phyloP scores from a whole-genome alignment of 2,113 vertebrate species.

The Hydrolagus affinis region DNA sequence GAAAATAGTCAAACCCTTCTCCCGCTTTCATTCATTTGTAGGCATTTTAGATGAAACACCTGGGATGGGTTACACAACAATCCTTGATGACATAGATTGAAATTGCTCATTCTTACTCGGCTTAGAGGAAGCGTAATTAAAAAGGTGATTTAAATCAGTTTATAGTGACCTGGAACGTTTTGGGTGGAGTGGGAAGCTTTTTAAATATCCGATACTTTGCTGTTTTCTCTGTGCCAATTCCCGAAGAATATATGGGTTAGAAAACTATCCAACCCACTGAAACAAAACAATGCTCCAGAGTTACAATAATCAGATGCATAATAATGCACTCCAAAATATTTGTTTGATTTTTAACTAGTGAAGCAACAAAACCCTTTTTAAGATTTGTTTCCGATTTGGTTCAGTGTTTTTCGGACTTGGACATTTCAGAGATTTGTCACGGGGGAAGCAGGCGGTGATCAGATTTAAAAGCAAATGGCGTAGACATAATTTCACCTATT shows the following conservation, averaged over 20 bases:
- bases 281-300: not conserved
- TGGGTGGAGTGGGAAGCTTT: not conserved
- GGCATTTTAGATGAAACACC: not conserved
- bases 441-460: no score
- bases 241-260: not conserved
- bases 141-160: not conserved
- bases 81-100: not conserved
- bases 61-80: not conserved
- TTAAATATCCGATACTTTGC: not conserved
- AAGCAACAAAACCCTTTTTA: not conserved
- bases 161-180: not conserved
- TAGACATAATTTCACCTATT: not conserved
- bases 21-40: not conserved
- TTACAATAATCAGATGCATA: not conserved
- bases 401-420: not conserved
- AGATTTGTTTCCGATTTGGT: not conserved
- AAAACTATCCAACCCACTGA: not conserved
- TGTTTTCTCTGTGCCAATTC: not conserved
- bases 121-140: not conserved
- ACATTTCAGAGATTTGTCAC: not conserved
- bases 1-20: no score
- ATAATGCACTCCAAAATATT: not conserved
- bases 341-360: not conserved
- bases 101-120: not conserved
- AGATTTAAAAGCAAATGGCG: not conserved